Evolutionary conservation across 2,888 invertebrate species (phyloP), one percentile per base, ranked within the genome.

Genomic region (Litoditis marina): DNA sequence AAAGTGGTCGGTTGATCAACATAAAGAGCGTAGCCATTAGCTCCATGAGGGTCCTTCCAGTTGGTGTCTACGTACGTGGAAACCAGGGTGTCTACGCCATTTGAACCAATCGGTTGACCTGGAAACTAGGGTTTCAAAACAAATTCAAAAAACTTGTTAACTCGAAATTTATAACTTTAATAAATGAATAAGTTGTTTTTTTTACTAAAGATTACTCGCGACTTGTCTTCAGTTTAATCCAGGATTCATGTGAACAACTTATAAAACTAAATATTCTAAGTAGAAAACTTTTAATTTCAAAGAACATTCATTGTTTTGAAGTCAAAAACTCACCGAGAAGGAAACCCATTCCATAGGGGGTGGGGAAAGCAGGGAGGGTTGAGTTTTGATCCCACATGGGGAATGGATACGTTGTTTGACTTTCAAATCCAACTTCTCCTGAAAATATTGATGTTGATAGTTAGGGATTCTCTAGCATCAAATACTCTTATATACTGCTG

Each of bases 1-100:
- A 69, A 63, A 16, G 76, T 73, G 8, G 76, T 65, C 11, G 77
- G 74, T 59, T 80, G 79, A 60, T 80, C 79, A 32, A 80, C 52
- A 31, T 68, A 69, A 36, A 78, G 66, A 3, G 73, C 63, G 54
- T 70, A 79, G 27, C 77, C 76, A 22, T 71, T 50, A 4, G 62
- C 36, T 44, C 71, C 70, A 42, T 72, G 61, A 5, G 79, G 78
- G 53, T 78, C 71, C 49, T 71, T 69, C 79, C 79, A 79, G 60
- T 80, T 78, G 1, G 80, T 78, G 49, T 78, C 77, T 22, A 77
- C 68, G 44, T 50, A 34, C 0, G 65, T 50, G 2, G 70, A 65
- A n/a, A 73, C 57, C 2, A 73, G 53, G 1, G 71, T 69, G 34
- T 56, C 53, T 13, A 69, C 56, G 19, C 75, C 74, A 11, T 42